Evolutionary conservation across 2,113 vertebrate species (phyloP).

Genomic region (Pseudorhombus dupliciocellatus): DNA sequence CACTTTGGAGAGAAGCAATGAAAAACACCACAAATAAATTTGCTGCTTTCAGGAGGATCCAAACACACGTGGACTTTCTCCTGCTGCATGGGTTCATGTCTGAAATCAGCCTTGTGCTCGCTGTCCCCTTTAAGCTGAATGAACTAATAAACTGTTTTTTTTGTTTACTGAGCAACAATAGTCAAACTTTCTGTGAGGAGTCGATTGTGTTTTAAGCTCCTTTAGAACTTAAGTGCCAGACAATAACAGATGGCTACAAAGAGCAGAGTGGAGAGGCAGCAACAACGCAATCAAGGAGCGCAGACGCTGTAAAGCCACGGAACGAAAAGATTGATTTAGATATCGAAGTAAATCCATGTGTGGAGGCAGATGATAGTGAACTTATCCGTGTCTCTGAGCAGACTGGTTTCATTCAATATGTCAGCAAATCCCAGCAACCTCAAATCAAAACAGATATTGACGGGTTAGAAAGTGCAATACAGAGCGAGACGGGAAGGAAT

Average conservation of each 20-base stretch:
- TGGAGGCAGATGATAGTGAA: constrained; percentile 59
- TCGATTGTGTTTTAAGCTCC: constrained; percentile 59
- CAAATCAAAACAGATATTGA: constrained; percentile 54
- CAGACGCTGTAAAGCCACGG: constrained; percentile 25
- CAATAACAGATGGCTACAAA: constrained; percentile 24
- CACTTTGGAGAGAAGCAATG: constrained; percentile 18
- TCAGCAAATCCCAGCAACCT: constrained; percentile 49
- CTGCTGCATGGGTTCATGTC: background rate
- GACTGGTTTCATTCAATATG: constrained; percentile 33
- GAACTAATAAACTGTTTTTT: constrained; percentile 41
- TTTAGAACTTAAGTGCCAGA: constrained; percentile 52
- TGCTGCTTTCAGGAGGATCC: background rate
- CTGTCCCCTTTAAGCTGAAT: constrained; percentile 22
- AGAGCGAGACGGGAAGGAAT: constrained; percentile 20
- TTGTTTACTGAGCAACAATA: constrained; percentile 57
- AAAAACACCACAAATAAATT: constrained; percentile 1
- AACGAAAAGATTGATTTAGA: constrained; percentile 43
- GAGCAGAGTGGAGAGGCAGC: constrained; percentile 13
- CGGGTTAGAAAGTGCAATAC: constrained; percentile 6
- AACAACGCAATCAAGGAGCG: constrained; percentile 44
- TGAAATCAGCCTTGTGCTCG: background rate
- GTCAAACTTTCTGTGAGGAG: constrained; percentile 50
- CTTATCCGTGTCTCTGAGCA: constrained; percentile 37
- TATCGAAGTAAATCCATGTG: constrained; percentile 40
- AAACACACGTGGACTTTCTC: background rate